These are phyloP conservation scores for Umimayanthus kanabou DNA, from an alignment of 92 coral and sea anemone genomes.

Conservation along the genomic window DNA sequence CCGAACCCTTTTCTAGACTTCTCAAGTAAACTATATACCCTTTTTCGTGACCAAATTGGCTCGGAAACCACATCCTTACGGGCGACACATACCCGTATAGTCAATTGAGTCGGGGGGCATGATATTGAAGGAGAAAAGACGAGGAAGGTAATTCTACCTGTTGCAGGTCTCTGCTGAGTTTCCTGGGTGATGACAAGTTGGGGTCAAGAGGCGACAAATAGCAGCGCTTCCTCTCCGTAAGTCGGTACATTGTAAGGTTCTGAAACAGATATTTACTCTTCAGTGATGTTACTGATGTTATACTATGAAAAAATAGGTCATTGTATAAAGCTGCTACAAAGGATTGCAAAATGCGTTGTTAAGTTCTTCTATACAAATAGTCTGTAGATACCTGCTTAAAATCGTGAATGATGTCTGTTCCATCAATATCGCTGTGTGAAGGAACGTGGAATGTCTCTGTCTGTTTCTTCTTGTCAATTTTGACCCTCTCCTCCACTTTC, in stretches of 20 bases:
- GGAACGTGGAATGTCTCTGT: conserved; percentile 54
- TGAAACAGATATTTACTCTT: conserved; percentile 1
- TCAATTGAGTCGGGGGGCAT: too few species aligned
- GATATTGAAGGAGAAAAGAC: not conserved
- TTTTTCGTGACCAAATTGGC: too few species aligned
- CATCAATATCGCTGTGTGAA: conserved; percentile 44
- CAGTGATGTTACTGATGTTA: too few species aligned
- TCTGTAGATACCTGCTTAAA: conserved; percentile 52
- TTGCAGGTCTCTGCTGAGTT: conserved; percentile 35
- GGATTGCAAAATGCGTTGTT: too few species aligned
- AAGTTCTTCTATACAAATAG: too few species aligned
- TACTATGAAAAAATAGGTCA: too few species aligned
- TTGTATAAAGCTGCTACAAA: too few species aligned
- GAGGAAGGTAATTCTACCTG: conserved; percentile 43
- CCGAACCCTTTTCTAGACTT: too few species aligned
- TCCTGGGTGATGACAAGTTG: conserved; percentile 50
- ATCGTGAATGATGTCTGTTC: conserved; percentile 59
- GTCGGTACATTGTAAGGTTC: conserved; percentile 59
- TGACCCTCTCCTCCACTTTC: conserved; percentile 49
- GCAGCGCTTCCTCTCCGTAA: conserved; percentile 58
- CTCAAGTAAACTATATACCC: too few species aligned
- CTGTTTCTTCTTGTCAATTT: conserved; percentile 47
- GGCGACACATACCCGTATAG: too few species aligned
- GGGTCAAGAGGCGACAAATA: conserved; percentile 44
- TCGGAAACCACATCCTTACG: too few species aligned